A percentile compares a stretch with the other conserved stretches of the same genome.
Evolutionary conservation across 1,140 invertebrate genomes (phyloP).

Genomic region (Copidosoma floridanum): DNA sequence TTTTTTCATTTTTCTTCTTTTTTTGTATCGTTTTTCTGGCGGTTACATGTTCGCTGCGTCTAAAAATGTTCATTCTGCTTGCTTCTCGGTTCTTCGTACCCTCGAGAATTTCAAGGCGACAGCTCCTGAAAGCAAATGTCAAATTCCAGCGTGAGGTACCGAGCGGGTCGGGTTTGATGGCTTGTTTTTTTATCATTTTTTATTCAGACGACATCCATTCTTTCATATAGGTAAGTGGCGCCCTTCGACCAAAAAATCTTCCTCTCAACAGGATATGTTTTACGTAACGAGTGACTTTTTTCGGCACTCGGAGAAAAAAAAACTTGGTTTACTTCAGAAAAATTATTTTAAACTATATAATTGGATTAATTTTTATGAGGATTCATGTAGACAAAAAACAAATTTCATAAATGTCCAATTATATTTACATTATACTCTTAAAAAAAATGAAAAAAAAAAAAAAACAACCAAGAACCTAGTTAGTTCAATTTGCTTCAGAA

Average conservation of each 20-base stretch:
- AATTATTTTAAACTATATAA: no score
- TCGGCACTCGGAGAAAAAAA: no score
- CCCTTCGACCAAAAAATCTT: no score
- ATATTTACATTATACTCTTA: constrained; percentile 28
- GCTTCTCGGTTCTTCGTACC: constrained; percentile 36
- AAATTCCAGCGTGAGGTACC: constrained; percentile 22
- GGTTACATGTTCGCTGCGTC: constrained; percentile 8
- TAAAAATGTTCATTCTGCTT: constrained; percentile 36
- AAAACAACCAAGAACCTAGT: no score
- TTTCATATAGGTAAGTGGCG: no score
- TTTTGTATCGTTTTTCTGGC: constrained; percentile 16
- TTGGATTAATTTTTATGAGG: no score
- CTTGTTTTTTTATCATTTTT: not conserved
- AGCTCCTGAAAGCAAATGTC: constrained; percentile 57
- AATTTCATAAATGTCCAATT: constrained; percentile 29
- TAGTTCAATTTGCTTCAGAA: constrained; percentile 52
- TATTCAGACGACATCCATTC: no score
- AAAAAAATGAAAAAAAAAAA: constrained; percentile 45
- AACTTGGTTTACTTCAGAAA: no score
- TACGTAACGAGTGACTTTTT: no score
- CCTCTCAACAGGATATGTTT: no score
- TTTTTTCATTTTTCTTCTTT: no score
- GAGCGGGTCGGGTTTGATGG: not conserved
- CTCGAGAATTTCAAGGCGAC: constrained; percentile 57
- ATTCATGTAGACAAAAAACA: no score